Evolutionary conservation across 2,888 invertebrate genomes (phyloP).

Genomic region (Alsophila aescularia): DNA sequence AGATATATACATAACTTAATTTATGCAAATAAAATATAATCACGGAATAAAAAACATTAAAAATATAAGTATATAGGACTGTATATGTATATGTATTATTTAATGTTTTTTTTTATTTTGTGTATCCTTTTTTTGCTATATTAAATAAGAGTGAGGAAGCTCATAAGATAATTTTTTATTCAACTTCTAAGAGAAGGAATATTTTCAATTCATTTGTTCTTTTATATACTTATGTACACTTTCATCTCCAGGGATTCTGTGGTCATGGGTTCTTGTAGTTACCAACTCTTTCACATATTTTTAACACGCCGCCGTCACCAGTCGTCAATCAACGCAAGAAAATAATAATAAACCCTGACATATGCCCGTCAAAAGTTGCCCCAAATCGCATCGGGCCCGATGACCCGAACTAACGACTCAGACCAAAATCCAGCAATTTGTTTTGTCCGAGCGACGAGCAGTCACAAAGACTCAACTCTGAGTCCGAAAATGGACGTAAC

Average conservation of each 20-base stretch:
- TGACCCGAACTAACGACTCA: constrained; percentile 81
- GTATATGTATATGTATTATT: too few relatives aligned
- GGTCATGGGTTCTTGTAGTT: constrained; percentile 1
- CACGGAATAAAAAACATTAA: too few relatives aligned
- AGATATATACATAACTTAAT: too few relatives aligned
- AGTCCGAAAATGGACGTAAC: constrained; percentile 40
- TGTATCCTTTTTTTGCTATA: too few relatives aligned
- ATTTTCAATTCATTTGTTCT: too few relatives aligned
- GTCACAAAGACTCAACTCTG: constrained; percentile 42
- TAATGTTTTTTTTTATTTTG: too few relatives aligned
- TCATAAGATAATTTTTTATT: too few relatives aligned
- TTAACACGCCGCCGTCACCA: constrained; percentile 34
- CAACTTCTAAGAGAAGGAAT: too few relatives aligned
- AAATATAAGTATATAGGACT: too few relatives aligned
- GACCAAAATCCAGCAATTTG: constrained; percentile 77
- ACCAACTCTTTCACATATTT: constrained; percentile 6
- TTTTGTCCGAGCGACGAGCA: constrained; percentile 27
- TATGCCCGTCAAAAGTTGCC: constrained; percentile 78
- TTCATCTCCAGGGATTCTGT: background rate
- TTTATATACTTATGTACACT: too few relatives aligned
- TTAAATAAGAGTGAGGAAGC: too few relatives aligned
- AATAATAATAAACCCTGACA: constrained; percentile 74
- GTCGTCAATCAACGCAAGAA: constrained; percentile 70
- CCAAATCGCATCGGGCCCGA: constrained; percentile 81
- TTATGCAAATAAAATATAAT: too few relatives aligned